Evolutionary conservation across 2,113 vertebrate species (phyloP), one percentile per base, ranked within the genome.

Genomic region (Cygnus atratus): DNA sequence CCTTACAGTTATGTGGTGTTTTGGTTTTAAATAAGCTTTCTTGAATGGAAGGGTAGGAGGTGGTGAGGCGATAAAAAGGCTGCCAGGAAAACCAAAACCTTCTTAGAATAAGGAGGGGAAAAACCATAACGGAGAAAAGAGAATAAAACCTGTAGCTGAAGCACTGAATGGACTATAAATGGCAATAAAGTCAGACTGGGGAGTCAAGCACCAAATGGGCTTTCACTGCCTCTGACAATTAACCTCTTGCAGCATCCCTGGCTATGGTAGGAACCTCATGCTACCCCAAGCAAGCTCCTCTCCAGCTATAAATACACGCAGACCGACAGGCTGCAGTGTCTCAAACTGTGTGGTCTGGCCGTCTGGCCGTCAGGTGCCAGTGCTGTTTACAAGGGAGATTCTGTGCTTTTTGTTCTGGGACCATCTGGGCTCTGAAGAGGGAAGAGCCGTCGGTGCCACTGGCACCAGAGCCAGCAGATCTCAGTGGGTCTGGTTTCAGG

Each of bases 21-120:
- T 67, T 72, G 85, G 70, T 71, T 92, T 79, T 75, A 46, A 92
- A 91, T 66, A 61, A 87, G 59, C 17, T 13, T 14, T 3, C 41
- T 71, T 21, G 44, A 86, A 74, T 48, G 84, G 68, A 67, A 84
- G 84, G 77, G 73, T 72, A 66, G 84, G 72, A 80, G 86, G 81
- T 54, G 80, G 10, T 8, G 33, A 58, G 43, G 43, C 10, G 57
- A 25, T 55, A 72, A 92, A 83, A 67, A 35, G 10, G 37, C 55
- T 77, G 19, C 59, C 80, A 86, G 80, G 79, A 90, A 92, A 93
- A 54, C 50, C 82, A 93, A 87, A 92, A 50, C 48, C 13, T 67
- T 37, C 81, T 61, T 5, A 21, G 81, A 71, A 52, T 48, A 54
- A 88, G 21, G 44, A 92, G 15, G 25, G 39, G 21, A 13, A 28